A percentile compares a stretch with the other conserved stretches of the same genome.
phyloP scores from a whole-genome alignment of 1,140 invertebrate species.

The Temnothorax longispinosus region DNA sequence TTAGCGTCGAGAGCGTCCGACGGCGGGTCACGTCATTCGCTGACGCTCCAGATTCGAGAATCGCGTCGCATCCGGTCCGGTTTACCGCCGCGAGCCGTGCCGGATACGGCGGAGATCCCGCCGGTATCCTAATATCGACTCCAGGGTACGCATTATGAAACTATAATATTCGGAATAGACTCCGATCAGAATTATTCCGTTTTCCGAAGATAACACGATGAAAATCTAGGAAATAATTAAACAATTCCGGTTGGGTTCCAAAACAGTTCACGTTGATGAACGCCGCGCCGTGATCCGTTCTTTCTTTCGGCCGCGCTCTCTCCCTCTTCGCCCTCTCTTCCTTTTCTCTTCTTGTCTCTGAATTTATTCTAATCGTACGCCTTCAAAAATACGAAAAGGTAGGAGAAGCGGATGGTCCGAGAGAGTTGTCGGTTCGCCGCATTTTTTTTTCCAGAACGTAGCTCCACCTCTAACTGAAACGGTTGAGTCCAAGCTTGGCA shows the following conservation, averaged over 20 bases:
- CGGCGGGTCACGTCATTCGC: constrained; percentile 3
- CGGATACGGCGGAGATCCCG: not conserved
- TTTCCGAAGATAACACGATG: too few species aligned
- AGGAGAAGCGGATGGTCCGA: not conserved
- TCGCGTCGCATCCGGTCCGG: constrained; percentile 22
- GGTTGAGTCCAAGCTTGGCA: not conserved
- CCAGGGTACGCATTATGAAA: too few species aligned
- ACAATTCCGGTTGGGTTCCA: too few species aligned
- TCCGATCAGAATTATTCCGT: too few species aligned
- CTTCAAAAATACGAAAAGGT: not conserved
- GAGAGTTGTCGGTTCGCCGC: not conserved
- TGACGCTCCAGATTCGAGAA: constrained; percentile 17
- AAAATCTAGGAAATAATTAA: too few species aligned
- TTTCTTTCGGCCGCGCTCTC: not conserved
- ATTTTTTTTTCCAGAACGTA: not conserved
- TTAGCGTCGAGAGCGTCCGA: not conserved
- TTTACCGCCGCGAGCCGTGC: not conserved
- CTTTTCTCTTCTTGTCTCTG: not conserved
- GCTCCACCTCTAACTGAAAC: constrained; percentile 6
- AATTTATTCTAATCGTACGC: not conserved
- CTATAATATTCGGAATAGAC: too few species aligned
- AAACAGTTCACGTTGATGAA: not conserved
- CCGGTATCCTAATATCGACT: not conserved
- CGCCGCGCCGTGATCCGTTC: not conserved
- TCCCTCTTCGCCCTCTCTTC: not conserved